Conservation (phyloP, 2,888 invertebrate species). For the Euzetes globulus region DNA sequence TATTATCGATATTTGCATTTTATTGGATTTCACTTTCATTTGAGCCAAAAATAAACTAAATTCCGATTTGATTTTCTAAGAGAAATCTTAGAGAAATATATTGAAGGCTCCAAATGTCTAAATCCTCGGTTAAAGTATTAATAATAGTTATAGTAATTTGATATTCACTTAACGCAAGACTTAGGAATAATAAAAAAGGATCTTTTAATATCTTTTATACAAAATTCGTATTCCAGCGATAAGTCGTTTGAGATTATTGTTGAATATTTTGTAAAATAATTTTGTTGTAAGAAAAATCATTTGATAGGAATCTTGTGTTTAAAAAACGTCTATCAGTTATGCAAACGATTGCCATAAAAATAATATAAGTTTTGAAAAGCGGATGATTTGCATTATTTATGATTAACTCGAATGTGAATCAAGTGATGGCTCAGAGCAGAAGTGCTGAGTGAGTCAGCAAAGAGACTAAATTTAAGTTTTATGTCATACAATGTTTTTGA, state of each 20-base stretch:
- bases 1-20: constrained; percentile 1
- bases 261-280: not conserved
- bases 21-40: not conserved
- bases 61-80: too few relatives aligned
- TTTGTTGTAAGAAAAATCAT: not conserved
- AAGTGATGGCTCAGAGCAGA: not conserved
- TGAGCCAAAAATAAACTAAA: too few relatives aligned
- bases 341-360: constrained; percentile 9
- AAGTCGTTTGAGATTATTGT: not conserved
- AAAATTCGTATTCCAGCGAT: too few relatives aligned
- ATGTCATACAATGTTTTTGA: constrained; percentile 1
- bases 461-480: not conserved
- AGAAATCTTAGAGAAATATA: too few relatives aligned
- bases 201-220: too few relatives aligned
- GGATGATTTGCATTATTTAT: not conserved
- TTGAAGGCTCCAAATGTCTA: too few relatives aligned
- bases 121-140: not conserved
- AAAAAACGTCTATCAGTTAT: not conserved
- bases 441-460: not conserved
- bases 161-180: constrained; percentile 4
- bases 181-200: not conserved
- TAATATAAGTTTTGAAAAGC: not conserved
- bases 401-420: not conserved
- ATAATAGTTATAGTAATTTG: not conserved
- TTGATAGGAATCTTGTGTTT: not conserved